These are phyloP conservation scores for Meleagris gallopavo DNA, from an alignment of 2,113 vertebrate genomes.

Conservation along the genomic window DNA sequence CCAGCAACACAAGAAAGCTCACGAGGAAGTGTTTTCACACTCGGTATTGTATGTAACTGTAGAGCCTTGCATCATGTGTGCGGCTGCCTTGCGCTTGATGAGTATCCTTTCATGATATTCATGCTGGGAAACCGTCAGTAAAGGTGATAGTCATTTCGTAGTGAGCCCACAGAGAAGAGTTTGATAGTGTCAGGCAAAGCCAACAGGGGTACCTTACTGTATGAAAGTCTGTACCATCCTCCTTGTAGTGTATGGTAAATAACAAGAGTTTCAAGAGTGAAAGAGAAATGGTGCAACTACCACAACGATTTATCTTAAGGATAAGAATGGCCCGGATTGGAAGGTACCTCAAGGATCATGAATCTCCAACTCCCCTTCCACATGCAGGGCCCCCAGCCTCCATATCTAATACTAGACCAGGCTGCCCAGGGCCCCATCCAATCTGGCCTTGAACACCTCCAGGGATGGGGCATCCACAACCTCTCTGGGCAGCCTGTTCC, in stretches of 20 bases:
- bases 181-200: neutral
- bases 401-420: no score
- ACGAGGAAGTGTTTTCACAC: conserved; percentile 78
- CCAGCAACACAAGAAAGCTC: conserved; percentile 49
- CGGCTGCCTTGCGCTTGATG: conserved; percentile 89
- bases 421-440: no score
- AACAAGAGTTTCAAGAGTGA: neutral
- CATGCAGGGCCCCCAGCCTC: no score
- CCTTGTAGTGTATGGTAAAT: neutral
- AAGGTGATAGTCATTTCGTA: neutral
- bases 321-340: no score
- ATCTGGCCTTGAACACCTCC: no score
- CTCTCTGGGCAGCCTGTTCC: no score
- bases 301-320: neutral
- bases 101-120: conserved; percentile 85
- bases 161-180: neutral
- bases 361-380: no score
- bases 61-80: conserved; percentile 97
- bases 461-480: no score
- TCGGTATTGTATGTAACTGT: conserved; percentile 91
- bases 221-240: neutral
- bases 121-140: neutral
- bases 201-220: neutral
- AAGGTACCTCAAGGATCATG: no score
- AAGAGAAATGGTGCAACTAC: neutral